A percentile compares a stretch with the other conserved stretches of the same genome.
These are phyloP conservation scores for Rhipidura dahli DNA, from an alignment of 2,113 vertebrate genomes.

Conservation along the genomic window DNA sequence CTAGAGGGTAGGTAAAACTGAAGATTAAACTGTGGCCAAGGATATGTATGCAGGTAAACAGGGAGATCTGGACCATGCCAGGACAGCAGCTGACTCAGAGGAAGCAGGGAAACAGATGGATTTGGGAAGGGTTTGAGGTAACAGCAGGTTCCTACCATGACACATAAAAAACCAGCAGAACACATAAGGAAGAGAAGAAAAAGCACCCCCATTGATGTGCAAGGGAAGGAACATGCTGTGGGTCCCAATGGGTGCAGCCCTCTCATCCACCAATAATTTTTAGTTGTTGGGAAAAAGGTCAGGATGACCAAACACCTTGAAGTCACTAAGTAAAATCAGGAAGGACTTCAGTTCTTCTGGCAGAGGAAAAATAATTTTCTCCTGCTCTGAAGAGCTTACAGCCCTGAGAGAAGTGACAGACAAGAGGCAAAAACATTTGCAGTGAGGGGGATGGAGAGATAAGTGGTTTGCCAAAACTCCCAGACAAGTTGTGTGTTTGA, in stretches of 20 bases:
- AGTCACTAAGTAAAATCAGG: background rate
- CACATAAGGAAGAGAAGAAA: background rate
- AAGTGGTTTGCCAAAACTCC: background rate
- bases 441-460: background rate
- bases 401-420: background rate
- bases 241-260: background rate
- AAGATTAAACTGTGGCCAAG: background rate
- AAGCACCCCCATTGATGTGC: background rate
- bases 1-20: background rate
- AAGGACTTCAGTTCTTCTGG: background rate
- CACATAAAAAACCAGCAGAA: accelerated
- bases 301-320: background rate
- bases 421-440: background rate
- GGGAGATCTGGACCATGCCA: background rate
- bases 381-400: background rate
- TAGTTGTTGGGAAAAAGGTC: background rate
- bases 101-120: background rate
- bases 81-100: background rate
- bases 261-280: background rate
- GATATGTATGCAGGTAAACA: background rate
- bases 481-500: background rate
- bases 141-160: accelerated
- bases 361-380: background rate
- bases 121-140: background rate
- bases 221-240: background rate